Conservation (phyloP, 2,113 vertebrate genomes). For the Castor canadensis region DNA sequence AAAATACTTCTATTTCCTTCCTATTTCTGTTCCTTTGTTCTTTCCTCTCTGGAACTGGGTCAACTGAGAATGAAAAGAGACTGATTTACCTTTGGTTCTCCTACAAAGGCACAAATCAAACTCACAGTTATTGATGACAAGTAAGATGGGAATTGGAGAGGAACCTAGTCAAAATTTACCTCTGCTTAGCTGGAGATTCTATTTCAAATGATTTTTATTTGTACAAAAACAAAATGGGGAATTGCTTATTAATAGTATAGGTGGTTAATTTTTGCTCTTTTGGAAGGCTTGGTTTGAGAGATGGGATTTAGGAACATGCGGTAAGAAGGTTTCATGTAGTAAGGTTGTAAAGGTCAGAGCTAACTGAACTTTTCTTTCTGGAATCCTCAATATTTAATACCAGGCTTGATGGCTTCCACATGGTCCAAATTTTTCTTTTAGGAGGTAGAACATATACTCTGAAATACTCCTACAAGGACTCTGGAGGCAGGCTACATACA, state of each 20-base stretch:
- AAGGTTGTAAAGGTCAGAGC: background rate
- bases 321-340: slow-evolving; percentile 39
- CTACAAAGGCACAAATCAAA: background rate
- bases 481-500: background rate
- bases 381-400: background rate
- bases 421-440: slow-evolving; percentile 2
- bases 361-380: background rate
- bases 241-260: background rate
- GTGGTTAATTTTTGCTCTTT: slow-evolving; percentile 1
- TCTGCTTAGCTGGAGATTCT: slow-evolving; percentile 1
- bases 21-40: background rate
- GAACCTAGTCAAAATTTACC: background rate
- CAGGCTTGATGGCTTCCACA: background rate
- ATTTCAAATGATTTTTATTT: slow-evolving; percentile 43
- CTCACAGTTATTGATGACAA: background rate
- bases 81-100: background rate
- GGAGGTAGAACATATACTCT: background rate
- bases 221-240: slow-evolving; percentile 42
- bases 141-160: background rate
- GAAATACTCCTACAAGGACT: background rate
- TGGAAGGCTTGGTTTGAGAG: background rate
- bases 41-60: background rate
- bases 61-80: background rate
- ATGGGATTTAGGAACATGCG: background rate
- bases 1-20: background rate